Conservation (phyloP, 2,113 vertebrate species). For the Menidia beryllina region DNA sequence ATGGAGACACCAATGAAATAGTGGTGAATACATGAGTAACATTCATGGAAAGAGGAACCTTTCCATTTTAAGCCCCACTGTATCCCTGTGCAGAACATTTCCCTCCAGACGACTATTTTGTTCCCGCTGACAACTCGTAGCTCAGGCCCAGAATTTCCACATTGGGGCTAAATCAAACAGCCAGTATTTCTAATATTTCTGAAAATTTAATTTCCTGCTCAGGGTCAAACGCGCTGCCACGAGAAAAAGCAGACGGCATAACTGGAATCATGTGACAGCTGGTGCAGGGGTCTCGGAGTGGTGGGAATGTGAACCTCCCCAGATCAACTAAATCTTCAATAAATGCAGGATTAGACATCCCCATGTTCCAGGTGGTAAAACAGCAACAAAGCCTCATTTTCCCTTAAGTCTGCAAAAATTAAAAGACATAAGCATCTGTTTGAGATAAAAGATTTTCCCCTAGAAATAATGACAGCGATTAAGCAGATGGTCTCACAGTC, state of each 20-base stretch:
- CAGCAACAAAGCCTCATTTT: conserved; percentile 5
- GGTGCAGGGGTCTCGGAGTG: not conserved
- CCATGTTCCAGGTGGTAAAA: not conserved
- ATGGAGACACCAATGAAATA: not conserved
- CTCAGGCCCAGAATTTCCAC: not conserved
- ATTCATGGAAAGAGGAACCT: conserved; percentile 5
- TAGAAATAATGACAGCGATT: conserved; percentile 21
- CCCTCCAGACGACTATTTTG: conserved; percentile 1
- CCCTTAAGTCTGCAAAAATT: not conserved
- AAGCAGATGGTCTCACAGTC: conserved; percentile 36
- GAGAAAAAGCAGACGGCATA: conserved; percentile 41
- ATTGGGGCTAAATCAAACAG: not conserved
- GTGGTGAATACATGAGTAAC: not conserved
- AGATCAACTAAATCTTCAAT: not conserved
- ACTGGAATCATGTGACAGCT: conserved; percentile 71
- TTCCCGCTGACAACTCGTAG: not conserved
- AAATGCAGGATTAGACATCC: not conserved
- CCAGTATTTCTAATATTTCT: conserved; percentile 18
- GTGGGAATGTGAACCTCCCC: conserved; percentile 4
- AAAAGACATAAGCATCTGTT: conserved; percentile 25
- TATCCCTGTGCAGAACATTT: not conserved
- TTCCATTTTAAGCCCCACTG: not conserved
- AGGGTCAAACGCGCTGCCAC: conserved; percentile 20
- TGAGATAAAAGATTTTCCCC: conserved; percentile 14
- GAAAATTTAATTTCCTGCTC: conserved; percentile 36